A percentile compares a stretch with the other conserved stretches of the same genome.
These are phyloP conservation scores for Phoenicopterus ruber DNA, from an alignment of 2,113 vertebrate genomes.

Conservation along the genomic window DNA sequence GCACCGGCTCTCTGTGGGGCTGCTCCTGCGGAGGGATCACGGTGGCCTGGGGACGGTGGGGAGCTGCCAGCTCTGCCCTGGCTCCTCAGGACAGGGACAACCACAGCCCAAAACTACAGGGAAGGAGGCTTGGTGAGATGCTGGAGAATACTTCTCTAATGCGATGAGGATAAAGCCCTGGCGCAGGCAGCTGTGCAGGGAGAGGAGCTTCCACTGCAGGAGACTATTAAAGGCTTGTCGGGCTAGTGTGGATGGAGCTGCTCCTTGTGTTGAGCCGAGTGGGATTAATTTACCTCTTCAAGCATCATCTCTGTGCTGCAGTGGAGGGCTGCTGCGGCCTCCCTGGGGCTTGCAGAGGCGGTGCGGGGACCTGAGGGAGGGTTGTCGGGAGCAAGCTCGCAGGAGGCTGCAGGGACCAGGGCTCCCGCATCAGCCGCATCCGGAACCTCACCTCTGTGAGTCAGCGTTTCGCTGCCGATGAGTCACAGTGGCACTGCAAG, in stretches of 20 bases:
- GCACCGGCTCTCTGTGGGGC: rapidly evolving
- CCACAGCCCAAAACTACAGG: background rate
- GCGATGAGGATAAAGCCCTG: background rate
- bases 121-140: background rate
- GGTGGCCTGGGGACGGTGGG: background rate
- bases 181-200: rapidly evolving
- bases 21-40: rapidly evolving
- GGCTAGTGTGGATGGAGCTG: background rate
- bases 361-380: background rate
- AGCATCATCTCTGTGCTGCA: background rate
- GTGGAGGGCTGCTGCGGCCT: background rate
- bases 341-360: background rate
- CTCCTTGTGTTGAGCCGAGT: background rate
- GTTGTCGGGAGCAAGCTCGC: rapidly evolving
- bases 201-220: background rate
- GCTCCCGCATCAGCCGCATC: background rate
- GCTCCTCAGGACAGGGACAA: background rate
- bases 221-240: rapidly evolving
- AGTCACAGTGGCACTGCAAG: background rate
- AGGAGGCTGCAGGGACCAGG: background rate
- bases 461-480: background rate
- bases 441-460: conserved; percentile 8
- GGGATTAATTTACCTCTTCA: background rate
- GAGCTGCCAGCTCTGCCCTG: background rate
- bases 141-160: background rate